Percentiles rank a stretch among this genome's conserved stretches.
phyloP scores from a whole-genome alignment of 2,797 vertebrate genomes.

The Galagoides demidoff region DNA sequence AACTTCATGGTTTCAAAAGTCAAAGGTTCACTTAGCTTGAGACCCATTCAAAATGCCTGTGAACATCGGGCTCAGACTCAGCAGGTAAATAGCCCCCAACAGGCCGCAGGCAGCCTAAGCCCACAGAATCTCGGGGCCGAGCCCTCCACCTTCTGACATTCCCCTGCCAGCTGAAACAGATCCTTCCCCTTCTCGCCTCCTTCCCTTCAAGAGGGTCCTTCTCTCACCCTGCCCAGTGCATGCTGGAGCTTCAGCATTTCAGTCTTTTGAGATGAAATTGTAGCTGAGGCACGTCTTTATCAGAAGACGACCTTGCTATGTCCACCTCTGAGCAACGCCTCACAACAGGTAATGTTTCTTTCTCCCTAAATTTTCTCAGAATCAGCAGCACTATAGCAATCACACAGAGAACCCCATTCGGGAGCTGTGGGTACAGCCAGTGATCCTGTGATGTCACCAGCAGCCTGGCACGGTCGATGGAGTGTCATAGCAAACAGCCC shows the following conservation, averaged over 20 bases:
- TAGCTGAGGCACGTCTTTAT: not conserved
- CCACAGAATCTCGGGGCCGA: not conserved
- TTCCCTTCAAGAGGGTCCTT: not conserved
- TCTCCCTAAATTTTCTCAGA: not conserved
- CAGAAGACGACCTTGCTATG: not conserved
- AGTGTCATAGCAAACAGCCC: not conserved
- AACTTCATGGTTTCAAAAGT: not conserved
- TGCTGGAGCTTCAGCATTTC: not conserved
- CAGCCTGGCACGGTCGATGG: rapidly evolving
- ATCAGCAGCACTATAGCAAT: not conserved
- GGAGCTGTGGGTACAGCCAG: not conserved
- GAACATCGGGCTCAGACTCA: not conserved
- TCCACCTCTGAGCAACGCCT: not conserved
- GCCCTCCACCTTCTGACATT: not conserved
- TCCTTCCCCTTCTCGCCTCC: no score
- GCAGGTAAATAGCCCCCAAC: not conserved
- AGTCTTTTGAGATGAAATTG: not conserved
- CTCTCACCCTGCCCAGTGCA: not conserved
- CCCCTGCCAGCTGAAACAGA: not conserved
- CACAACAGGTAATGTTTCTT: not conserved
- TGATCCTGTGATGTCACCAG: not conserved
- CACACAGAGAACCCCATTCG: not conserved
- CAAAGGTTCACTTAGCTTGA: not conserved
- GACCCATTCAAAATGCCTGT: not conserved
- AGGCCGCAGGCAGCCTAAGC: not conserved